Base-by-base conservation (phyloP, 2,888 invertebrate species). In the Acanthacorydalis orientalis region DNA sequence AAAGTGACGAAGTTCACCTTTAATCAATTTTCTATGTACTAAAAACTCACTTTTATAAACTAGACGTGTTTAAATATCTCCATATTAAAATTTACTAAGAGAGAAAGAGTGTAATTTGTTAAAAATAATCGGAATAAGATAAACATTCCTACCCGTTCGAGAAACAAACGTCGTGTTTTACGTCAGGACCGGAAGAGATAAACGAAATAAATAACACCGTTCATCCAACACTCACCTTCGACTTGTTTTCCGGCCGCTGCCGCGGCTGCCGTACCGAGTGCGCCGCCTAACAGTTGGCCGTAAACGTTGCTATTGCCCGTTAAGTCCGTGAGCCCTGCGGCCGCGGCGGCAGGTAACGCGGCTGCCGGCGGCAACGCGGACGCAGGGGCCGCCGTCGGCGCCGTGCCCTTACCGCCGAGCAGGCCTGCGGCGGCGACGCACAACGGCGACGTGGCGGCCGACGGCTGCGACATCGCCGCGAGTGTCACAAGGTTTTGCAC, bases 401-500 rank as follows among this genome's bases (percentile, higher is more conserved):
- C 64, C 60, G 64, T 59, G 67, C 65, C 52, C 68, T 68, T 53
- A 53, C 52, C 8, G 52, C 51, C 49, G 52, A 51, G 53, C 23
- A 47, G 37, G 8, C 38, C 48, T 48, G 50, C 46, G 48, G 50
- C 56, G 54, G 72, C 61, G 71, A 74, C 60, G 53, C 65, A 63
- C 53, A 67, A 56, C 35, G 65, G 65, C 38, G 62, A 57, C 9
- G 58, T 56, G 15, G 69, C 70, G 12, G 72, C 69, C n/a, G 73
- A 68, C 46, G 65, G 64, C 56, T 75, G 76, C 54, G 84, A 79
- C 75, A 86, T 85, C 43, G 85, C 84, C 48, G 90, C 89, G 55
- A 92, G 71, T 48, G 91, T 87, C 58, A 91, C 89, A 64, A 92
- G 70, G 70, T 90, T 90, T 75, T 91, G 91, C 73, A 91, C 82